Percentiles rank a stretch among this genome's conserved stretches.
Conservation (phyloP, 2,888 invertebrate species). For the Girardia tigrina region DNA sequence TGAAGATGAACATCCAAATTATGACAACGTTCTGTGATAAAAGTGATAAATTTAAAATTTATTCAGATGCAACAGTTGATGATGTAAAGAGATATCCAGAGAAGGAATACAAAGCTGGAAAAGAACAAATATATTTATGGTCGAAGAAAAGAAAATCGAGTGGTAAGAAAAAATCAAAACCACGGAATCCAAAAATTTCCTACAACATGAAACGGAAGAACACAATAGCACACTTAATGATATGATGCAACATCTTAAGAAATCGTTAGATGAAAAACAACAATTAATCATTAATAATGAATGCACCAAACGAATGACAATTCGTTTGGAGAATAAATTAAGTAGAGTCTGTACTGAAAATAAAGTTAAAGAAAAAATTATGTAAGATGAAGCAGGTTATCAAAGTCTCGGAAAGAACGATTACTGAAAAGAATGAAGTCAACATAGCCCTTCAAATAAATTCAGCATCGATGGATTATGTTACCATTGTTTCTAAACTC, state of each 20-base stretch:
- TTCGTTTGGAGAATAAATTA: not conserved
- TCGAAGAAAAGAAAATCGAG: conserved; percentile 33
- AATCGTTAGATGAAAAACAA: not conserved
- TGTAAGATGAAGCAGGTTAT: conserved; percentile 1
- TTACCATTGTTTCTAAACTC: not conserved
- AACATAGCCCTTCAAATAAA: not conserved
- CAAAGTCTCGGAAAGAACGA: not conserved
- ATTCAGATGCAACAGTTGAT: too few species aligned
- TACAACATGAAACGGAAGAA: too few species aligned
- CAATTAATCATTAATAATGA: conserved; percentile 2
- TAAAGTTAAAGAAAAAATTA: conserved; percentile 1
- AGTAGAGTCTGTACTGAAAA: not conserved
- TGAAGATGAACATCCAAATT: too few species aligned
- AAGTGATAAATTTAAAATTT: too few species aligned
- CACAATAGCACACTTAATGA: not conserved
- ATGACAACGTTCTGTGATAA: too few species aligned
- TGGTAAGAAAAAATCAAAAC: conserved; percentile 34
- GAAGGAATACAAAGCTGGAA: too few species aligned
- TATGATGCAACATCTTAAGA: not conserved
- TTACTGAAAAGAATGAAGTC: conserved; percentile 10
- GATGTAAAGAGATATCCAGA: too few species aligned
- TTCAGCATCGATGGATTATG: not conserved
- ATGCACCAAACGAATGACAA: not conserved
- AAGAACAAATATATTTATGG: too few species aligned
- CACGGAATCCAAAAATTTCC: too few species aligned